Percentiles rank a stretch among this genome's conserved stretches.
These are phyloP conservation scores for Myanophis thanlyinensis DNA, from an alignment of 2,113 vertebrate genomes.

Conservation along the genomic window DNA sequence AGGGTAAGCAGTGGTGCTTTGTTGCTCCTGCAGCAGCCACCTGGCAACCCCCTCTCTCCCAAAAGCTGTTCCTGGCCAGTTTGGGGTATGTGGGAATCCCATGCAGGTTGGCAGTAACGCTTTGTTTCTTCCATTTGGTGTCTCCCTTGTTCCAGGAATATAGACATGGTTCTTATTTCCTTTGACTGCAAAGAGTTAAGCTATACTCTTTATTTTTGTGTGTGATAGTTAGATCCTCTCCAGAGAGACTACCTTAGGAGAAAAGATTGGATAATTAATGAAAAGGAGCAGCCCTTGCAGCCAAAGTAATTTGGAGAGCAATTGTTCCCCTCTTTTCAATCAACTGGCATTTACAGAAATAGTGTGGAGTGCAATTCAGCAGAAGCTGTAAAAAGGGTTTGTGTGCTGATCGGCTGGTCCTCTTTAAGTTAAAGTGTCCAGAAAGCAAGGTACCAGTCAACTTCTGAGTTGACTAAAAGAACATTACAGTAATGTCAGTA, in stretches of 20 bases:
- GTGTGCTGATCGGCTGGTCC: neutral
- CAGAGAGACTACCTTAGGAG: neutral
- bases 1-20: neutral
- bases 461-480: neutral
- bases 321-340: neutral
- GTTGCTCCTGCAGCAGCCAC: neutral
- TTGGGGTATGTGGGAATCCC: neutral
- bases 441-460: neutral
- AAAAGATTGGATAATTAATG: conserved; percentile 9
- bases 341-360: neutral
- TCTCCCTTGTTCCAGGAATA: neutral
- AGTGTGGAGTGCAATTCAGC: neutral
- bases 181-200: neutral
- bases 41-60: neutral
- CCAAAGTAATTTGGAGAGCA: neutral
- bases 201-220: neutral
- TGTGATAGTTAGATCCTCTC: neutral
- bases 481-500: neutral
- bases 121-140: neutral
- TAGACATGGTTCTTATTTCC: rapidly evolving
- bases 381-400: neutral
- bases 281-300: neutral
- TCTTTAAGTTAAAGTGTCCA: neutral
- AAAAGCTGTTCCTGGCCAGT: neutral
- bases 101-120: neutral